Conservation (phyloP, 1,140 invertebrate species). For the Sminthurides bifidus region DNA sequence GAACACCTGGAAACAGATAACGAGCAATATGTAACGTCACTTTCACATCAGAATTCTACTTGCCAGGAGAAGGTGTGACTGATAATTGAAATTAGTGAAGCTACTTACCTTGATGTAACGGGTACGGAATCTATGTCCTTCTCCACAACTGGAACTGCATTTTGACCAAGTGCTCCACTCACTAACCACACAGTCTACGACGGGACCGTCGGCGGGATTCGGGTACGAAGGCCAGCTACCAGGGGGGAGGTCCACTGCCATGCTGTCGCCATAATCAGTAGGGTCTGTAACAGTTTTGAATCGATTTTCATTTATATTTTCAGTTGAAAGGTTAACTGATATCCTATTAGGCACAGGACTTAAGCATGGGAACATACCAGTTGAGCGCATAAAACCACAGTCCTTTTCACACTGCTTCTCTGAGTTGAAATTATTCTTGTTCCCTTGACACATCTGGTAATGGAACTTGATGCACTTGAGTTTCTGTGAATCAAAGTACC, state of each 20-base stretch:
- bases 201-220: not conserved
- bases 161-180: slow-evolving; percentile 64
- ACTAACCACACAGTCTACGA: slow-evolving; percentile 55
- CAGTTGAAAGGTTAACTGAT: no score
- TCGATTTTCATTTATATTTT: no score
- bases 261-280: no score
- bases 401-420: slow-evolving; percentile 60
- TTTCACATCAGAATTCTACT: no score
- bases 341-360: no score
- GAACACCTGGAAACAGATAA: slow-evolving; percentile 2
- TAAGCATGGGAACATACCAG: no score
- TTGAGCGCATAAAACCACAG: slow-evolving; percentile 49
- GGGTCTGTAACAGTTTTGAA: no score
- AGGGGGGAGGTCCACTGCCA: no score
- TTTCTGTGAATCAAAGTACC: slow-evolving; percentile 62
- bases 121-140: slow-evolving; percentile 40
- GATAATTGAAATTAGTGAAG: no score
- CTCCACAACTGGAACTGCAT: slow-evolving; percentile 66
- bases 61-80: no score
- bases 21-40: no score
- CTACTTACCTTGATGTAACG: slow-evolving; percentile 25
- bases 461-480: slow-evolving; percentile 65
- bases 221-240: no score
- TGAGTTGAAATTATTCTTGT: slow-evolving; percentile 73
- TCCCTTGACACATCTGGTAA: slow-evolving; percentile 80